Conservation (phyloP, 2,113 vertebrate species). For the Chauna torquata region DNA sequence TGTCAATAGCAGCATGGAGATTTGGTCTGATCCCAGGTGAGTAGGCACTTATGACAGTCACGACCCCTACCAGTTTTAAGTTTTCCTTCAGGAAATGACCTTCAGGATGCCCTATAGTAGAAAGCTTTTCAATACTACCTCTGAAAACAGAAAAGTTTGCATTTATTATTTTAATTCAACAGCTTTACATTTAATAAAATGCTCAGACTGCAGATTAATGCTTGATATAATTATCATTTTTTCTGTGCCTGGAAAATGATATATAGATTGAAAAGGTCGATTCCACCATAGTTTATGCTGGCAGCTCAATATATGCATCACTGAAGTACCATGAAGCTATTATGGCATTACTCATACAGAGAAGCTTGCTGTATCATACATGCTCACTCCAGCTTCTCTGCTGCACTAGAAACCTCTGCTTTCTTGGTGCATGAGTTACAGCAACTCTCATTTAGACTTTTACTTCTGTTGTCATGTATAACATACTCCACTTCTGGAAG, state of each 20-base stretch:
- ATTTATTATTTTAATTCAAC: neutral
- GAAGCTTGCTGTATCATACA: neutral
- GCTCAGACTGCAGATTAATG: neutral
- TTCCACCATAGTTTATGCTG: neutral
- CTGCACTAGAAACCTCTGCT: neutral
- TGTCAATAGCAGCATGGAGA: slow-evolving; percentile 15
- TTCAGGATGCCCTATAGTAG: neutral
- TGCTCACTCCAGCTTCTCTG: neutral
- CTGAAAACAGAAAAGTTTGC: neutral
- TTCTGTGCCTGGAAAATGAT: neutral
- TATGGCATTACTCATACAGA: neutral
- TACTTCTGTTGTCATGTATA: neutral
- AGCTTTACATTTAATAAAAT: slow-evolving; percentile 2
- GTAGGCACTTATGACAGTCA: neutral
- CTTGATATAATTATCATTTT: neutral
- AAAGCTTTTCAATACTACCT: neutral
- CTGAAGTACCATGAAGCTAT: neutral
- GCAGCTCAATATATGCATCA: neutral
- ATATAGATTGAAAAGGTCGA: neutral
- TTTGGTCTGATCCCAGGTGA: slow-evolving; percentile 21
- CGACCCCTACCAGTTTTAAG: neutral
- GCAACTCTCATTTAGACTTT: neutral
- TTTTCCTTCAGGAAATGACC: neutral
- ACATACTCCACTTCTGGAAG: neutral
- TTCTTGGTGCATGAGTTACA: neutral